A percentile compares a stretch with the other conserved stretches of the same genome.
phyloP scores from a whole-genome alignment of 2,113 vertebrate species.

The Dicrurus megarhynchus region DNA sequence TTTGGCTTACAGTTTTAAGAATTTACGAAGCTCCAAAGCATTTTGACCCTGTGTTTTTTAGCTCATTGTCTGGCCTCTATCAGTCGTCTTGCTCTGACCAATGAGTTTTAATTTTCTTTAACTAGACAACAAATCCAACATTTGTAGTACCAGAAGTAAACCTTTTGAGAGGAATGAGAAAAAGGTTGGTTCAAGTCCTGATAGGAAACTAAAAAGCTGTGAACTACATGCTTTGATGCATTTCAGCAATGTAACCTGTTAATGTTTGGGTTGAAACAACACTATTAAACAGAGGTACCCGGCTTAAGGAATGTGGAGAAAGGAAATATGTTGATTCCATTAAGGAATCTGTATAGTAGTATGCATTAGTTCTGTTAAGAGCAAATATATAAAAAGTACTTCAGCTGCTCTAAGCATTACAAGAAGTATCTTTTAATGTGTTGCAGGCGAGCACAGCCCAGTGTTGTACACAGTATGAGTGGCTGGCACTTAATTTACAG shows the following conservation, averaged over 20 bases:
- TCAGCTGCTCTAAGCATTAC: conserved; percentile 75
- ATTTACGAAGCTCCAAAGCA: conserved; percentile 28
- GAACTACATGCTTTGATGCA: conserved; percentile 27
- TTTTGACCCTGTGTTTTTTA: conserved; percentile 37
- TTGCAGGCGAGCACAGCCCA: conserved; percentile 69
- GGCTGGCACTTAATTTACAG: conserved; percentile 76
- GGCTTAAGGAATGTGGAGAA: conserved; percentile 84
- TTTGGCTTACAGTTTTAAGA: conserved; percentile 23
- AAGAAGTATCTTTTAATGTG: conserved; percentile 75
- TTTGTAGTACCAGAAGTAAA: conserved; percentile 70
- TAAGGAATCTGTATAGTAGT: conserved; percentile 88
- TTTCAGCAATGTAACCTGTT: conserved; percentile 59
- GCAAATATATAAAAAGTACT: conserved; percentile 81
- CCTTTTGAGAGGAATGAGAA: conserved; percentile 30
- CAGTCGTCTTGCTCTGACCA: conserved; percentile 46
- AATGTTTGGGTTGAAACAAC: conserved; percentile 53
- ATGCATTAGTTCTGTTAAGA: conserved; percentile 88
- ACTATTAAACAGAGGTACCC: conserved; percentile 63
- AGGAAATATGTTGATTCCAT: conserved; percentile 94
- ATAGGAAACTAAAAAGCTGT: conserved; percentile 1
- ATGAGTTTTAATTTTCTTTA: conserved; percentile 61
- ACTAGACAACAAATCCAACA: conserved; percentile 64
- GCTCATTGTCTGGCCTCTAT: conserved; percentile 56
- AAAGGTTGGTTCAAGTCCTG: conserved; percentile 33
- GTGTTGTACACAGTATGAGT: conserved; percentile 68